A percentile compares a stretch with the other conserved stretches of the same genome.
These are phyloP conservation scores for Tenebrosternarchus preto DNA, from an alignment of 2,113 vertebrate species.

Conservation along the genomic window DNA sequence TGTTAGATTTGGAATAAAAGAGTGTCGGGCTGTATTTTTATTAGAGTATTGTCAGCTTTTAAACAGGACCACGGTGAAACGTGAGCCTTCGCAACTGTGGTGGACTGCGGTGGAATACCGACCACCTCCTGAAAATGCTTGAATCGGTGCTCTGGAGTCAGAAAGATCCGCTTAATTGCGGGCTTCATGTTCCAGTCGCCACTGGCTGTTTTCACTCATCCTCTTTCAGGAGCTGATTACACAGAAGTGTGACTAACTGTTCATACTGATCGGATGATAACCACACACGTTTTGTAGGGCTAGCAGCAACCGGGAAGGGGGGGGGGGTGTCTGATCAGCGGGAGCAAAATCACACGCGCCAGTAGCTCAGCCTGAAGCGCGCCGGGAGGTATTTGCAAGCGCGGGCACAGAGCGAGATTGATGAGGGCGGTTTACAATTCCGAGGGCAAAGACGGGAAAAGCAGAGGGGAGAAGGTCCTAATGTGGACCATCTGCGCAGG, in stretches of 20 bases:
- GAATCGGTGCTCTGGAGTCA: background rate
- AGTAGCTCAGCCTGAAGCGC: background rate
- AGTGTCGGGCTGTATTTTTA: background rate
- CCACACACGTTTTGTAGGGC: background rate
- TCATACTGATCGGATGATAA: background rate
- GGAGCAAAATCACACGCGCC: background rate
- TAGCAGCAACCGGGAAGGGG: background rate
- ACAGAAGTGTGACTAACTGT: background rate
- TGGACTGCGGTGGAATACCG: background rate
- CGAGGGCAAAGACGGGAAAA: slow-evolving; percentile 40
- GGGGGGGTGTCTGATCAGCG: slow-evolving; percentile 1
- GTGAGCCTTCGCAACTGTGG: background rate
- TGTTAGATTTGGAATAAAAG: background rate
- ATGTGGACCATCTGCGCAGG: slow-evolving; percentile 65
- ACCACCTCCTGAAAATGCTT: background rate
- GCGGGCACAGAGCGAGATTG: slow-evolving; percentile 24
- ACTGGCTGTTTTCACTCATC: background rate
- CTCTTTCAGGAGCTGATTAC: background rate
- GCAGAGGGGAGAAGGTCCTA: slow-evolving; percentile 48
- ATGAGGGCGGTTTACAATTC: slow-evolving; percentile 27
- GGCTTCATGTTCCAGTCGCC: background rate
- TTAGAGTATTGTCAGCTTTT: background rate
- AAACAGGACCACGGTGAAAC: background rate
- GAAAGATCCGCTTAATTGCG: background rate
- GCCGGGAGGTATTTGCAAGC: slow-evolving; percentile 9